A percentile compares a stretch with the other conserved stretches of the same genome.
These are phyloP conservation scores for Ageneiosus marmoratus DNA, from an alignment of 2,113 vertebrate species.

Conservation along the genomic window DNA sequence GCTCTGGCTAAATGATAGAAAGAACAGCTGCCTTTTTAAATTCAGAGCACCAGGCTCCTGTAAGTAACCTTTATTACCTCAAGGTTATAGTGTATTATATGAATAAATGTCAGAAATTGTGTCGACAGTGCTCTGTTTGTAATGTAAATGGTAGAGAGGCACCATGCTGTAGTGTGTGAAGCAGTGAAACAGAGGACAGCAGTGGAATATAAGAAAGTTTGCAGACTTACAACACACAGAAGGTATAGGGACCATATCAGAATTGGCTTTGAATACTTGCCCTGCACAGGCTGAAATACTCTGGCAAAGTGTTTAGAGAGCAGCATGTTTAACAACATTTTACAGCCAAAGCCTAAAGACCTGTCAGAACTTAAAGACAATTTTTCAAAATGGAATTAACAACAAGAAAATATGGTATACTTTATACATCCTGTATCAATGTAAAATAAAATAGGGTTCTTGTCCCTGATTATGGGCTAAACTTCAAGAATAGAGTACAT, in stretches of 20 bases:
- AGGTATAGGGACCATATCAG: background rate
- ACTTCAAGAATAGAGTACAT: background rate
- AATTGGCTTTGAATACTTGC: background rate
- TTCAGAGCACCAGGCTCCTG: background rate
- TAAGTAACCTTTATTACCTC: background rate
- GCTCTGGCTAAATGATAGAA: background rate
- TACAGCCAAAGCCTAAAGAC: background rate
- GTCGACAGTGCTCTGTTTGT: background rate
- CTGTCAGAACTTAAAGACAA: background rate
- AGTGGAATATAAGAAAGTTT: background rate
- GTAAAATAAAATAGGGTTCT: slow-evolving; percentile 4
- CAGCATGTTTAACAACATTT: background rate
- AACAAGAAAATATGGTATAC: background rate
- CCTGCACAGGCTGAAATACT: background rate
- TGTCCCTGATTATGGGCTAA: background rate
- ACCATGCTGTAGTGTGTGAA: background rate
- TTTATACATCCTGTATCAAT: background rate
- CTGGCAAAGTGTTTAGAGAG: background rate
- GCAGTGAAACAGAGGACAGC: background rate
- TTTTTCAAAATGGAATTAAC: background rate
- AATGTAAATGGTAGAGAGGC: background rate
- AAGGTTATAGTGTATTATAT: background rate
- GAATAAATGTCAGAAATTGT: background rate
- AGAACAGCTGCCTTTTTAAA: background rate
- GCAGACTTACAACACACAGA: background rate